Percentiles rank a stretch among this genome's conserved stretches.
Evolutionary conservation across 2,888 invertebrate genomes (phyloP).

Genomic region (Hirtodrosophila duncani): DNA sequence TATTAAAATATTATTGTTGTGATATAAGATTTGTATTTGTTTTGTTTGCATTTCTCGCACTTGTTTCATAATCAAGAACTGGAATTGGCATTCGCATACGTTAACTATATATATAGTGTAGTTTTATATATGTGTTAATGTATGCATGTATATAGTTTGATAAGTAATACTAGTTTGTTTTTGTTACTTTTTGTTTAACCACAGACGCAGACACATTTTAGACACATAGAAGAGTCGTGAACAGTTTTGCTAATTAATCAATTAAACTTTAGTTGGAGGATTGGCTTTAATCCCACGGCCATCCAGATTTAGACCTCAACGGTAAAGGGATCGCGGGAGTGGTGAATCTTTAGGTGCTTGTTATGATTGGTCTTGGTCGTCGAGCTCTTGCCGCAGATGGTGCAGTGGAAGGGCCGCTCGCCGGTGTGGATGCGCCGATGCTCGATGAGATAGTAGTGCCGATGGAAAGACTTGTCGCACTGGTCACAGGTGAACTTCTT

Average conservation of each 20-base stretch:
- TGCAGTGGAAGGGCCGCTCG: conserved; percentile 87
- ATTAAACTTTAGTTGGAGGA: conserved; percentile 52
- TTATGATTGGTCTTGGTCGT: conserved; percentile 94
- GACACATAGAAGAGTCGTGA: conserved; percentile 65
- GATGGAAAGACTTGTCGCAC: conserved; percentile 91
- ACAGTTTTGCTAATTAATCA: conserved; percentile 55
- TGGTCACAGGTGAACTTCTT: conserved; percentile 87
- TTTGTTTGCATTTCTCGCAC: conserved; percentile 21
- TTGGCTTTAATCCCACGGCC: too few species aligned
- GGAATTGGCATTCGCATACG: conserved; percentile 64
- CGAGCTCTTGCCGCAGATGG: conserved; percentile 92
- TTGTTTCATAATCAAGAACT: conserved; percentile 35
- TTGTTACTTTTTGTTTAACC: conserved; percentile 41
- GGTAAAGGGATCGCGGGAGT: conserved; percentile 91
- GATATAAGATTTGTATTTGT: conserved; percentile 34
- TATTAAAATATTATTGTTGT: conserved; percentile 57
- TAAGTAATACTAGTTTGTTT: conserved; percentile 69
- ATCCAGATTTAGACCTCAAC: conserved; percentile 85
- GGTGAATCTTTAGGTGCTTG: conserved; percentile 93
- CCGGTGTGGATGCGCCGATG: conserved; percentile 93
- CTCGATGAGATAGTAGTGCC: conserved; percentile 91
- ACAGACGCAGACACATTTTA: conserved; percentile 63
- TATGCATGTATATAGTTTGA: conserved; percentile 42
- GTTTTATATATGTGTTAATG: conserved; percentile 11
- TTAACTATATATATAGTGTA: conserved; percentile 36